Evolutionary conservation across 2,888 invertebrate species (phyloP), one percentile per base, ranked within the genome.

Genomic region (Rutpela maculata): DNA sequence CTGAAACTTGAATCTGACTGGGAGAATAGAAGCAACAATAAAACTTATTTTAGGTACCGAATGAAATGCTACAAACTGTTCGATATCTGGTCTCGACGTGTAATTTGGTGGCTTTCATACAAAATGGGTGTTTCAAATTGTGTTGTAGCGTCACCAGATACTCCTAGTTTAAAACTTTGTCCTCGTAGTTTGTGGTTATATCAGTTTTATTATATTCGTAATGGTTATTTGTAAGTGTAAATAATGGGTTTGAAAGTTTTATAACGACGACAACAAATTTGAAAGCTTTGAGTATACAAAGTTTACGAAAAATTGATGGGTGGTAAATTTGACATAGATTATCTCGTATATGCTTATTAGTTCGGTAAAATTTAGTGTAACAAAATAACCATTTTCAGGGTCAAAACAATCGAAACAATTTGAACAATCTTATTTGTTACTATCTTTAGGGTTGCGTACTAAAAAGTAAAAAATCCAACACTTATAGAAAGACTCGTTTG

Each of bases 31-130:
- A 65, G 76, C 78, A 77, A 81, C 78, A 81, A 81, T 76, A 66
- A 70, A 78, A 79, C 79, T 80, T 81, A 79, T 83, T 82, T 80
- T 75, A 74, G 71, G 73, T 73, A 50, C 70, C 77, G 79, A 79
- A 81, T 81, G 79, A 79, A 81, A 81, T 78, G 82, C 80, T 78
- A 78, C 82, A 80, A 78, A 81, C 76, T 78, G 78, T 81, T 80
- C 81, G 76, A 83, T 84, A 82, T 84, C 82, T 85, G 83, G 79
- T 79, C 74, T 79, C 77, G 84, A 84, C 85, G 82, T 84, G 83
- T 80, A 84, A 85, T 85, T 84, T 84, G 79, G 82, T 77, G 83
- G 85, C 79, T 85, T 84, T 78, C 76, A 79, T 75, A 77, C 72
- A 63, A 72, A 75, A 78, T 60, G 74, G 75, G 76, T 70, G 75